A percentile compares a stretch with the other conserved stretches of the same genome.
Conservation (phyloP, 2,888 invertebrate species). For the Parascotia fuliginaria region DNA sequence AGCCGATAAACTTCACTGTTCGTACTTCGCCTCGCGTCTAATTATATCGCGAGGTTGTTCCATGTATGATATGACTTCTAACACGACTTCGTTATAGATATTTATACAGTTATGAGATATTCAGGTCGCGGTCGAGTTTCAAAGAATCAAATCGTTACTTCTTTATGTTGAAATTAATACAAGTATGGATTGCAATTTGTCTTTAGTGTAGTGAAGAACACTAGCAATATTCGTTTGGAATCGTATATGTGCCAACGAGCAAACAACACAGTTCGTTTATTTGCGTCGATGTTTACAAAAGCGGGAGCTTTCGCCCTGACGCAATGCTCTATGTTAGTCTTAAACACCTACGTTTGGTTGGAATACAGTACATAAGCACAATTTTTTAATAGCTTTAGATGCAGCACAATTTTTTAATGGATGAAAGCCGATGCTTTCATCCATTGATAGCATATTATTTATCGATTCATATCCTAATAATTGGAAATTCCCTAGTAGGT, state of each 20-base stretch:
- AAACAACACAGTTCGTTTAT: constrained; percentile 70
- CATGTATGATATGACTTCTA: constrained; percentile 77
- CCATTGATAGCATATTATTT: constrained; percentile 4
- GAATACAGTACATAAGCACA: constrained; percentile 6
- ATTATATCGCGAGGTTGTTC: constrained; percentile 70
- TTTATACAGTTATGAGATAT: constrained; percentile 56
- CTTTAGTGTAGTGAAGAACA: constrained; percentile 7
- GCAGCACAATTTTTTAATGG: neutral
- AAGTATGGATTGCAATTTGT: constrained; percentile 4
- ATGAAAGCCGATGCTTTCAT: constrained; percentile 8
- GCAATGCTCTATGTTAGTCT: constrained; percentile 63
- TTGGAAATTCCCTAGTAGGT: too few species aligned
- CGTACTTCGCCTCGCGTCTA: constrained; percentile 57
- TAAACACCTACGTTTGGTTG: constrained; percentile 31
- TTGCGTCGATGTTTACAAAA: constrained; percentile 79
- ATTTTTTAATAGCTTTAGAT: constrained; percentile 5
- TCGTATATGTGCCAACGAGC: constrained; percentile 63
- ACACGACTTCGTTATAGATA: constrained; percentile 63
- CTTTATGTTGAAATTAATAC: neutral
- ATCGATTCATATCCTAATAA: too few species aligned
- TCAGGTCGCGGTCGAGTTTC: constrained; percentile 50
- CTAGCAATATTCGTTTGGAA: constrained; percentile 18
- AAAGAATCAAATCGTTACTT: constrained; percentile 8
- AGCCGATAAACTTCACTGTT: constrained; percentile 20
- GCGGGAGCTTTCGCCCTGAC: constrained; percentile 68